These are phyloP conservation scores for Phanerotoma sp. DNA, from an alignment of 2,888 invertebrate genomes.

Conservation along the genomic window DNA sequence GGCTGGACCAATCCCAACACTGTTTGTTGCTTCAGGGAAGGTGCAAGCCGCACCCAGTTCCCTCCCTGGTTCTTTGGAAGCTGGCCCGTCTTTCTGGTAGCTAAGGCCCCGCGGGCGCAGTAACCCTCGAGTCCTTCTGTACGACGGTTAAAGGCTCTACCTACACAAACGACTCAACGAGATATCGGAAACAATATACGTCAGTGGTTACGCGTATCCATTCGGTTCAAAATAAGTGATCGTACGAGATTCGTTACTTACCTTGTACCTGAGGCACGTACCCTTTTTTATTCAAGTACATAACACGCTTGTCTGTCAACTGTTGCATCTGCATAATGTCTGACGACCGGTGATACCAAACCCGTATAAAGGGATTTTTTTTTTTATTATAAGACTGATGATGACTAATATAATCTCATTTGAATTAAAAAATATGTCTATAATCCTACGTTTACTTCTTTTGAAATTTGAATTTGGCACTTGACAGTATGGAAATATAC, in stretches of 20 bases:
- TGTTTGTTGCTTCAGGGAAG: slow-evolving; percentile 22
- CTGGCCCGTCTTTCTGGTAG: slow-evolving; percentile 50
- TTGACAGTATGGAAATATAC: too few species aligned
- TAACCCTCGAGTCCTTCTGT: slow-evolving; percentile 57
- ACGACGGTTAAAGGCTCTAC: slow-evolving; percentile 52
- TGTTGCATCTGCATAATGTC: too few species aligned
- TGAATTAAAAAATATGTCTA: too few species aligned
- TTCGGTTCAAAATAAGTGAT: slow-evolving; percentile 21
- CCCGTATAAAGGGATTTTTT: too few species aligned
- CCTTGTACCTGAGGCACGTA: background rate
- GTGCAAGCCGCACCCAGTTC: slow-evolving; percentile 37
- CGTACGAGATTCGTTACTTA: slow-evolving; percentile 11
- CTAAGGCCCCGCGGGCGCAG: slow-evolving; percentile 58
- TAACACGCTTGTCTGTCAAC: background rate
- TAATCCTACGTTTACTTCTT: too few species aligned
- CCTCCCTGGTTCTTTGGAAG: slow-evolving; percentile 28
- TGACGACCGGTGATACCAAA: too few species aligned
- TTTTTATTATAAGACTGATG: too few species aligned
- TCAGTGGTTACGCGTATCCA: slow-evolving; percentile 38
- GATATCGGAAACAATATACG: slow-evolving; percentile 50
- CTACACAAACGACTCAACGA: slow-evolving; percentile 42
- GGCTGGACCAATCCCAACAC: slow-evolving; percentile 23
- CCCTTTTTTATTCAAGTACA: background rate
- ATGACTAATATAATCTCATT: too few species aligned
- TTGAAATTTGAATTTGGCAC: too few species aligned